Conservation (phyloP, 2,888 invertebrate species). For the Machimus rusticus region DNA sequence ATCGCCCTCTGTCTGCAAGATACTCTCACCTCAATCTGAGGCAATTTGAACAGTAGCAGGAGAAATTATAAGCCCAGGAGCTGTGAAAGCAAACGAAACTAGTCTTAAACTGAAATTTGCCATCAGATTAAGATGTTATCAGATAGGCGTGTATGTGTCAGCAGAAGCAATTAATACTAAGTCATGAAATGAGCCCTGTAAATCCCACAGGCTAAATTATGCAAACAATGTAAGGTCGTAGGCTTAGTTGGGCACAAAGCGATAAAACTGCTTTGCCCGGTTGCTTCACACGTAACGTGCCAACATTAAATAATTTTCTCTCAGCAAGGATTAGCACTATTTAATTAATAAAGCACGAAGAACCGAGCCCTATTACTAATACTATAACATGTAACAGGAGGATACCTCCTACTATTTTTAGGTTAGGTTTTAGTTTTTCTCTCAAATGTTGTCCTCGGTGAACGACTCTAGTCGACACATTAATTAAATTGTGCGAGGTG, state of each 20-base stretch:
- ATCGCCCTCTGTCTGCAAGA: background rate
- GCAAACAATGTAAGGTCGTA: background rate
- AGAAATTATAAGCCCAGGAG: background rate
- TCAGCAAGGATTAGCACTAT: constrained; percentile 1
- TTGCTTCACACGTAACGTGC: background rate
- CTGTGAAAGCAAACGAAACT: background rate
- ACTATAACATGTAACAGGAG: background rate
- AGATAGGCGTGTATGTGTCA: background rate
- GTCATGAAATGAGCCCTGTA: background rate
- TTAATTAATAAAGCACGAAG: background rate
- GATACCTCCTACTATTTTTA: background rate
- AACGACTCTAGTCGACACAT: background rate
- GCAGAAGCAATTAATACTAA: background rate
- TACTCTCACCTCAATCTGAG: background rate
- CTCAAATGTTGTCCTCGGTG: background rate
- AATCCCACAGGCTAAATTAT: background rate
- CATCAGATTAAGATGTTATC: background rate
- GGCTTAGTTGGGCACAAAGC: background rate
- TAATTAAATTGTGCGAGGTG: background rate
- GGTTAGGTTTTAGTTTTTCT: background rate
- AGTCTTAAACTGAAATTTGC: background rate
- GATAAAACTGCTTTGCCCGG: background rate
- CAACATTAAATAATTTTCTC: background rate
- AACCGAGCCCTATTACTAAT: background rate
- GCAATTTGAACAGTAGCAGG: background rate